Evolutionary conservation across 2,113 vertebrate genomes (phyloP).

Genomic region (Cavia porcellus): DNA sequence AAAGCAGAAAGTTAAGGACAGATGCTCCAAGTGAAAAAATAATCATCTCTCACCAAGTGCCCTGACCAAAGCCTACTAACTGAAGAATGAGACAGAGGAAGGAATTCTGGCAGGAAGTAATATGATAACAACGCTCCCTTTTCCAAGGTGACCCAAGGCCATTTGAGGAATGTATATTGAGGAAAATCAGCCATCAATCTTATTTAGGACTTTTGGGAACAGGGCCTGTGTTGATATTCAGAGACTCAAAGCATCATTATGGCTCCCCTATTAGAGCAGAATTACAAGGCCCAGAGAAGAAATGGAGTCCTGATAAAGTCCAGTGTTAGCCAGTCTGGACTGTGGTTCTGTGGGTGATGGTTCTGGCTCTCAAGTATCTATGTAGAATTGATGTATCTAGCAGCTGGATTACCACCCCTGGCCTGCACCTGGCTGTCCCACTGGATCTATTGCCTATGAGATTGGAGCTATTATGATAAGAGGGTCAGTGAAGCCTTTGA

Average conservation of each 20-base stretch:
- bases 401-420: background rate
- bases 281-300: background rate
- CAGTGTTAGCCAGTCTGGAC: background rate
- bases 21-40: background rate
- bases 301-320: background rate
- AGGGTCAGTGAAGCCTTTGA: conserved; percentile 12
- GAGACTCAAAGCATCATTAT: background rate
- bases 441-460: background rate
- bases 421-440: background rate
- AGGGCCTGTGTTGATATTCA: background rate
- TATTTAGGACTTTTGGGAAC: conserved; percentile 1
- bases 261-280: background rate
- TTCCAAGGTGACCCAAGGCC: background rate
- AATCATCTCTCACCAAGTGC: background rate
- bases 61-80: background rate
- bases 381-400: background rate
- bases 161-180: background rate
- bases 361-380: background rate
- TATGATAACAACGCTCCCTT: background rate
- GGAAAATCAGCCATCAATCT: background rate
- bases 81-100: background rate
- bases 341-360: background rate
- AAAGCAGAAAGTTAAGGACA: background rate
- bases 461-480: background rate
- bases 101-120: background rate